These are phyloP conservation scores for Andricus curvator DNA, from an alignment of 2,888 invertebrate genomes.

Conservation along the genomic window DNA sequence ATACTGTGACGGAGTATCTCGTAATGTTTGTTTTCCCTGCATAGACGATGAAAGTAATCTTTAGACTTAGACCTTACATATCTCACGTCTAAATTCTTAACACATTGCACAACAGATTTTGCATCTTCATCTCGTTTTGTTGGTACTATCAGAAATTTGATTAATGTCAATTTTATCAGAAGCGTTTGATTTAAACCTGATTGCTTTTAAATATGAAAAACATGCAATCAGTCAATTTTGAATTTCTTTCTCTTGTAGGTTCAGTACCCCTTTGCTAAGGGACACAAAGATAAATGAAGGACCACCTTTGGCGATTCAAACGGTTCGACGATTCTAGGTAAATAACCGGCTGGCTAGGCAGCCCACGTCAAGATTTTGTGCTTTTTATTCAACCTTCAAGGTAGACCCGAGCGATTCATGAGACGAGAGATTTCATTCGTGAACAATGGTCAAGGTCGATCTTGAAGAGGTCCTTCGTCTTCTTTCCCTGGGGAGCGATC, in stretches of 20 bases:
- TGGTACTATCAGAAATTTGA: neutral
- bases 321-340: neutral
- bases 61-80: no score
- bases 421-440: slow-evolving; percentile 55
- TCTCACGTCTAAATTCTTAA: neutral
- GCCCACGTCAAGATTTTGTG: slow-evolving; percentile 15
- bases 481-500: neutral
- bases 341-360: neutral
- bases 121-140: neutral
- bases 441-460: slow-evolving; percentile 59
- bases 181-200: neutral
- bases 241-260: neutral
- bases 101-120: neutral
- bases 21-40: no score
- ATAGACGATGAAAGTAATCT: no score
- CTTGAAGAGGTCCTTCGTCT: slow-evolving; percentile 39
- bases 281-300: slow-evolving; percentile 24
- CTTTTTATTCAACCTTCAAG: slow-evolving; percentile 54
- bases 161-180: neutral
- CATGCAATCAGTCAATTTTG: neutral
- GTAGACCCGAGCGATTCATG: slow-evolving; percentile 45
- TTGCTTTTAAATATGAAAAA: slow-evolving; percentile 10
- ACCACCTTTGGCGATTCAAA: slow-evolving; percentile 13
- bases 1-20: neutral
- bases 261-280: neutral